phyloP scores from a whole-genome alignment of 2,797 vertebrate species.

The Glossophaga mutica region DNA sequence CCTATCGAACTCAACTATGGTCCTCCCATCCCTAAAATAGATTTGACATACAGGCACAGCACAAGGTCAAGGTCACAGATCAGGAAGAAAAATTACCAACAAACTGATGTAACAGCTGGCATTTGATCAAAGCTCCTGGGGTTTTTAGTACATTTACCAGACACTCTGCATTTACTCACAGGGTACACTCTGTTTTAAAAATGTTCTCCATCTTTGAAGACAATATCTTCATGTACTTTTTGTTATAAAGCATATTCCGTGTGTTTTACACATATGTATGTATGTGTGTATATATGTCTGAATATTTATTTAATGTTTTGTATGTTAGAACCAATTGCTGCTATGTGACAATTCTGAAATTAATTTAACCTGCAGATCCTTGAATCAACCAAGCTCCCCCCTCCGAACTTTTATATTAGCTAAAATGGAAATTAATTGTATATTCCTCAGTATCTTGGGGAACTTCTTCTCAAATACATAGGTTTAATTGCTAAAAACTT shows the following conservation, averaged over 20 bases:
- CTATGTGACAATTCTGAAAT: neutral
- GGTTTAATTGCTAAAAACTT: neutral
- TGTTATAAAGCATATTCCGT: conserved; percentile 32
- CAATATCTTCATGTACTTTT: conserved; percentile 49
- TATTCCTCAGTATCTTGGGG: neutral
- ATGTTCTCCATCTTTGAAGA: conserved; percentile 55
- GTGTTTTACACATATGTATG: neutral
- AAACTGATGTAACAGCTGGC: conserved; percentile 94
- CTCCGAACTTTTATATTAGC: neutral
- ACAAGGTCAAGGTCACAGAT: conserved; percentile 95
- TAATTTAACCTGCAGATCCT: neutral
- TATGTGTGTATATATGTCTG: neutral
- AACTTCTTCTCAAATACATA: neutral
- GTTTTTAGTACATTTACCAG: conserved; percentile 77
- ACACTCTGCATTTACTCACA: conserved; percentile 76
- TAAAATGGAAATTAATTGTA: neutral
- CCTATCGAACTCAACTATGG: conserved; percentile 74
- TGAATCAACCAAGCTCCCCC: neutral
- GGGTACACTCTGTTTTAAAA: conserved; percentile 63
- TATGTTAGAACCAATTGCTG: neutral
- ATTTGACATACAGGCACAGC: conserved; percentile 82
- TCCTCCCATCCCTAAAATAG: conserved; percentile 78
- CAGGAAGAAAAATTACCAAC: conserved; percentile 86
- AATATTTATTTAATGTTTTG: neutral
- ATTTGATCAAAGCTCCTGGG: conserved; percentile 88